Evolutionary conservation across 2,797 vertebrate genomes (phyloP), one percentile per base, ranked within the genome.

Genomic region (Paratrypauchen microcephalus): DNA sequence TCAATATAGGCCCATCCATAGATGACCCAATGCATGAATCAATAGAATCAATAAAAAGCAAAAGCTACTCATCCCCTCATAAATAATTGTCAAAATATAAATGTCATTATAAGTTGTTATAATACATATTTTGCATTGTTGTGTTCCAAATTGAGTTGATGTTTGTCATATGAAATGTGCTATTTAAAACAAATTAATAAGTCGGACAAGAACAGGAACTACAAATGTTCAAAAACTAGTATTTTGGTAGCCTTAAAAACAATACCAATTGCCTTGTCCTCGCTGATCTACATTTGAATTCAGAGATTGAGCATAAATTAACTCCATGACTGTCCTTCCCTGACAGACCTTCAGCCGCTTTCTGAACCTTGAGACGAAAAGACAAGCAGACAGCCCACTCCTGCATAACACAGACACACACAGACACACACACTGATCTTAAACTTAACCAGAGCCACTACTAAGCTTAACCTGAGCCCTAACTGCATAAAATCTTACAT

Each of bases 341-440:
- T 70, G 78, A 77, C 73, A 74, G 70, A 80, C 74, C 50, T 59
- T 71, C 60, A 65, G 77, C 52, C 60, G 62, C 75, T 77, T 70
- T 15, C 70, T 68, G 59, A 65, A 74, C 74, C 73, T 76, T 80
- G 85, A 83, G 76, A 87, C 79, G 45, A 67, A 66, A 67, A 78
- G 65, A 69, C 41, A 84, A 76, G 45, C 75, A 72, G 74, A 84
- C 80, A 87, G 83, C 80, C 85, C 77, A 80, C 79, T 71, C 70
- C 65, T 73, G 78, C 69, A 45, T 45, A 45, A 45, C 12, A 45
- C 80, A 81, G 74, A 73, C 59, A 69, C 64, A 69, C 11, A 24
- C 3, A 39, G 48, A 66, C 24, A 26, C n/a, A 69, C 47, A 41
- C 26, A 56, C n/a, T n/a, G n/a, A n/a, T n/a, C n/a, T n/a, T n/a